A percentile compares a stretch with the other conserved stretches of the same genome.
phyloP scores from a whole-genome alignment of 2,888 invertebrate species.

The Philhelius pedissequus region DNA sequence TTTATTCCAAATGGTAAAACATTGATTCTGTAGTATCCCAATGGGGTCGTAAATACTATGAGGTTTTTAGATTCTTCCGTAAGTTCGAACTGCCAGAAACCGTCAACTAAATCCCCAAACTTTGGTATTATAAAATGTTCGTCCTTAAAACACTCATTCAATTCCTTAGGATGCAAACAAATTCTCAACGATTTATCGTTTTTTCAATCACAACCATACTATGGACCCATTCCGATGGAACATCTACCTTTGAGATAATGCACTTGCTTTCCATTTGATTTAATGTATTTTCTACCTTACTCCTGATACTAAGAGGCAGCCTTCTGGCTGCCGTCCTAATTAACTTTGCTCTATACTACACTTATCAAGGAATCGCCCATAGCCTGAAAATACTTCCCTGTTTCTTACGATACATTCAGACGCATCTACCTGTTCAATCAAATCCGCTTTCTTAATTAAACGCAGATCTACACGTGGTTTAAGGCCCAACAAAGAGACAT shows the following conservation, averaged over 20 bases:
- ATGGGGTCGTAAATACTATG: constrained; percentile 48
- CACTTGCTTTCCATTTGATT: constrained; percentile 55
- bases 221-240: constrained; percentile 42
- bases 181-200: constrained; percentile 18
- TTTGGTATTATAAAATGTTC: constrained; percentile 29
- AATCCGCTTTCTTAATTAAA: background rate
- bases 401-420: background rate
- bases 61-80: constrained; percentile 28
- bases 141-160: constrained; percentile 20
- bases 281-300: background rate
- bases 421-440: background rate
- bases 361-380: constrained; percentile 33
- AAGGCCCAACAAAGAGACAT: background rate
- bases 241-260: constrained; percentile 53
- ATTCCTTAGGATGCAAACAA: background rate
- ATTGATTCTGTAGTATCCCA: no score
- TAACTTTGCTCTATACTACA: background rate
- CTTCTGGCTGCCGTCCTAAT: constrained; percentile 2
- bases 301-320: constrained; percentile 64
- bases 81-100: no score
- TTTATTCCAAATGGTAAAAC: no score
- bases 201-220: no score
- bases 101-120: constrained; percentile 4
- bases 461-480: constrained; percentile 4
- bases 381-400: background rate